Evolutionary conservation across 2,113 vertebrate genomes (phyloP).

Genomic region (Phyllopteryx taeniolatus): DNA sequence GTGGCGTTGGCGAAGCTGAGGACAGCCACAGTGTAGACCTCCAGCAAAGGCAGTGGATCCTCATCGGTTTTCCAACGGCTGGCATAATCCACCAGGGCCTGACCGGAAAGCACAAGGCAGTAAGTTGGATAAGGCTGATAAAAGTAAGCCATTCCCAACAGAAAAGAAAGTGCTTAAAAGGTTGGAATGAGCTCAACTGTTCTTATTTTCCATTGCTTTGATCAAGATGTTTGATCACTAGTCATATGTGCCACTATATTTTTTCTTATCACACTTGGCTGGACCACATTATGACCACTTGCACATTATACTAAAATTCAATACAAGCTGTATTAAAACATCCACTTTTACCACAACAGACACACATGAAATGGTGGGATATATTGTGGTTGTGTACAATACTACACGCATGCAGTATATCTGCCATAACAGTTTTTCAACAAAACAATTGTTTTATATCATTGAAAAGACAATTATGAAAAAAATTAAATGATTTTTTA

Average conservation of each 20-base stretch:
- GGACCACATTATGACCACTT: neutral
- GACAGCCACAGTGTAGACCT: slow-evolving; percentile 94
- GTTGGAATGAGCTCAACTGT: neutral
- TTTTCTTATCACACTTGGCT: neutral
- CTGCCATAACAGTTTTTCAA: neutral
- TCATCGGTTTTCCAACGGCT: slow-evolving; percentile 94
- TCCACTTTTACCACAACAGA: neutral
- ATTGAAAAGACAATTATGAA: neutral
- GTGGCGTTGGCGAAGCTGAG: slow-evolving; percentile 89
- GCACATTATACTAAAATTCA: no score
- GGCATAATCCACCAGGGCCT: slow-evolving; percentile 95
- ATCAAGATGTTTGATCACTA: neutral
- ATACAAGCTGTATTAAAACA: neutral
- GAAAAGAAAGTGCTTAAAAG: neutral
- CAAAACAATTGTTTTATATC: neutral
- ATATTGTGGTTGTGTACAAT: neutral
- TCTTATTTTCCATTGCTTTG: no score
- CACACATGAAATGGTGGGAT: neutral
- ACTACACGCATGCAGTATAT: neutral
- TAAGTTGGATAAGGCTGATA: neutral
- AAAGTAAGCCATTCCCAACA: neutral
- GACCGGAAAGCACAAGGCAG: slow-evolving; percentile 24
- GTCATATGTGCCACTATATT: neutral
- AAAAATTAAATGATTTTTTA: no score
- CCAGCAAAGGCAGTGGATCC: slow-evolving; percentile 90